Percentiles rank a stretch among this genome's conserved stretches.
Conservation (phyloP, 2,797 vertebrate genomes). For the Sebastes vulpes region DNA sequence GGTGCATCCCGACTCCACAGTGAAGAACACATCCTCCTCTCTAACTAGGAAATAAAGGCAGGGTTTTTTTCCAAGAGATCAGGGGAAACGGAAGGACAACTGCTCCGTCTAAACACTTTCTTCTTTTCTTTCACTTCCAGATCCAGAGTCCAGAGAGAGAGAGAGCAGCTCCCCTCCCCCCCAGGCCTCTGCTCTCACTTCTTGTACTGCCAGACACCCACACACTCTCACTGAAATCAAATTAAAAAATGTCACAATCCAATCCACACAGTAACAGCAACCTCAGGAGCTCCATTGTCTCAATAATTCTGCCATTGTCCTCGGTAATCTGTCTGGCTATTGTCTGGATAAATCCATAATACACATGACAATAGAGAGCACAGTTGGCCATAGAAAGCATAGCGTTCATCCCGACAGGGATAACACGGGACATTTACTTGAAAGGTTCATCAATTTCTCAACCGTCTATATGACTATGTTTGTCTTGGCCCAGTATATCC, state of each 20-base stretch:
- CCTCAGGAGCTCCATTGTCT: conserved; percentile 58
- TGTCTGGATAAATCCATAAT: conserved; percentile 58
- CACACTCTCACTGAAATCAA: conserved; percentile 49
- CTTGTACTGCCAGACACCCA: conserved; percentile 29
- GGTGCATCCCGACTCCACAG: no score
- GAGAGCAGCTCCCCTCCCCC: not conserved
- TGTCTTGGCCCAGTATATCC: not conserved
- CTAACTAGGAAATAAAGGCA: not conserved
- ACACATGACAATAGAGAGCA: conserved; percentile 43
- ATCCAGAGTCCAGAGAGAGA: conserved; percentile 10
- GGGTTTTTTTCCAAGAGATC: not conserved
- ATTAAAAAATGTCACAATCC: conserved; percentile 59
- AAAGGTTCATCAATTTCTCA: conserved; percentile 19
- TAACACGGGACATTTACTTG: conserved; percentile 10
- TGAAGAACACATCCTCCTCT: not conserved
- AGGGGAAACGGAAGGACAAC: not conserved
- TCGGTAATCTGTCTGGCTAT: conserved; percentile 63
- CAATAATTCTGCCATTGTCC: conserved; percentile 66
- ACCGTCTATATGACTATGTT: not conserved
- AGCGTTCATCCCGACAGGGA: conserved; percentile 16
- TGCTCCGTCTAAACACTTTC: not conserved
- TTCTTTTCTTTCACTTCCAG: conserved; percentile 5
- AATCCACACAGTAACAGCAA: conserved; percentile 37
- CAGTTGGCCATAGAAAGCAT: conserved; percentile 23
- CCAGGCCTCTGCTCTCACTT: conserved; percentile 11